Percentiles rank a stretch among this genome's conserved stretches.
These are phyloP conservation scores for Spilogale gracilis DNA, from an alignment of 2,113 vertebrate species.

Conservation along the genomic window DNA sequence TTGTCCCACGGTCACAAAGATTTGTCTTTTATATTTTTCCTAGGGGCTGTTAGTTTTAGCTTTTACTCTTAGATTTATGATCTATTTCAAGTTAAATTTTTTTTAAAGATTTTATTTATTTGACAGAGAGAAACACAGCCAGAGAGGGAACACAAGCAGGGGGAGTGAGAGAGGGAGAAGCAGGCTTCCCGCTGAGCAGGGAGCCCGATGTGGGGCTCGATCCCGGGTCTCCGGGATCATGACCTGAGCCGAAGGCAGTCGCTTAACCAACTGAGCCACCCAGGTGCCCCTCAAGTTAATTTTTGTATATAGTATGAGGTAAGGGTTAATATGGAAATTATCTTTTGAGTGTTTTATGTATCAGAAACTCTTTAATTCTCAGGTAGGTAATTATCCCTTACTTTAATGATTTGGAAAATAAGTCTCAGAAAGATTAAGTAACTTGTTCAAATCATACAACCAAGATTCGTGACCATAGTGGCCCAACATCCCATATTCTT, in stretches of 20 bases:
- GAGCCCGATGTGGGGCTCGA: too few relatives aligned
- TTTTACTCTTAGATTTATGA: slow-evolving; percentile 17
- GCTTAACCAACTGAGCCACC: too few relatives aligned
- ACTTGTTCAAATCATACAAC: neutral
- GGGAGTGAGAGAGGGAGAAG: too few relatives aligned
- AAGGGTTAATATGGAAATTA: slow-evolving; percentile 28
- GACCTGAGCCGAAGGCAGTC: too few relatives aligned
- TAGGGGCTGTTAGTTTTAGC: slow-evolving; percentile 2
- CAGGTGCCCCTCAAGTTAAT: neutral
- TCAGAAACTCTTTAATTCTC: slow-evolving; percentile 12
- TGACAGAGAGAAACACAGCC: too few relatives aligned
- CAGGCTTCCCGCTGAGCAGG: too few relatives aligned
- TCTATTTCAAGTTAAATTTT: slow-evolving; percentile 34
- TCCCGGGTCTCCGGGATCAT: too few relatives aligned
- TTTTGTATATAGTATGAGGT: neutral
- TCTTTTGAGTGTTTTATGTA: slow-evolving; percentile 13
- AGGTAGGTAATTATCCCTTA: neutral
- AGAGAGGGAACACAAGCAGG: too few relatives aligned
- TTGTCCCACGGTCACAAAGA: neutral
- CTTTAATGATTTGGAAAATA: slow-evolving; percentile 19
- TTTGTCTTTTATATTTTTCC: neutral
- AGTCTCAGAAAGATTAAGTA: slow-evolving; percentile 34
- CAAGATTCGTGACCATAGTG: neutral
- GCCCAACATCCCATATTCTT: neutral
- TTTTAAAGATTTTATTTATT: neutral